Evolutionary conservation across 2,797 vertebrate species (phyloP).

Genomic region (Cephalopachus bancanus): DNA sequence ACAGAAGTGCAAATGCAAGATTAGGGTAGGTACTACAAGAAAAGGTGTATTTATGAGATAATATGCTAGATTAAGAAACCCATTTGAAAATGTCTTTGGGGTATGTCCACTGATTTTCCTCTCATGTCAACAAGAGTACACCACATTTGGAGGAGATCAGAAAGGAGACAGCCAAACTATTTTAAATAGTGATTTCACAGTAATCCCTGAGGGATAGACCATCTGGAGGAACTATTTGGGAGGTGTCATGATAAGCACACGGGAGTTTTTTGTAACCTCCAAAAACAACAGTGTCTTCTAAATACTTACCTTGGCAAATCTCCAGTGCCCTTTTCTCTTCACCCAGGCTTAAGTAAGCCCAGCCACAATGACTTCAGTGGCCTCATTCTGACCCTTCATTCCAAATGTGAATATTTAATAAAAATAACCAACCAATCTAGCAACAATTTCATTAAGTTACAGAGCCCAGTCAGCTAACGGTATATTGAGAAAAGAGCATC

Average conservation of each 20-base stretch:
- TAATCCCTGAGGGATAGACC: not conserved
- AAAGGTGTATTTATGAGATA: not conserved
- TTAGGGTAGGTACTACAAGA: not conserved
- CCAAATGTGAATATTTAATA: constrained; percentile 53
- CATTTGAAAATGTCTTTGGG: not conserved
- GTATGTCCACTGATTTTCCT: not conserved
- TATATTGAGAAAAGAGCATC: not conserved
- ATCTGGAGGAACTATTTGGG: not conserved
- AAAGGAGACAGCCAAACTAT: constrained; percentile 6
- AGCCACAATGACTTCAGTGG: not conserved
- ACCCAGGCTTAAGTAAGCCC: not conserved
- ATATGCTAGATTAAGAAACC: not conserved
- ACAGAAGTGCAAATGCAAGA: not conserved
- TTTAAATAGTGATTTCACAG: not conserved
- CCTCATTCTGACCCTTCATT: constrained; percentile 15
- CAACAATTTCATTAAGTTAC: constrained; percentile 20
- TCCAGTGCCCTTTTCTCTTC: not conserved
- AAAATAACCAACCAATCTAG: not conserved
- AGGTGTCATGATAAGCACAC: not conserved
- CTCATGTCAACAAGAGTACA: not conserved
- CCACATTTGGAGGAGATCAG: not conserved
- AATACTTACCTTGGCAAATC: not conserved
- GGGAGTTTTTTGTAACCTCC: not conserved
- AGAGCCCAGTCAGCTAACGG: not conserved
- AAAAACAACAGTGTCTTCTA: constrained; percentile 46